Base-by-base conservation (phyloP, 1,140 invertebrate genomes). In the Trichomalopsis sarcophagae region DNA sequence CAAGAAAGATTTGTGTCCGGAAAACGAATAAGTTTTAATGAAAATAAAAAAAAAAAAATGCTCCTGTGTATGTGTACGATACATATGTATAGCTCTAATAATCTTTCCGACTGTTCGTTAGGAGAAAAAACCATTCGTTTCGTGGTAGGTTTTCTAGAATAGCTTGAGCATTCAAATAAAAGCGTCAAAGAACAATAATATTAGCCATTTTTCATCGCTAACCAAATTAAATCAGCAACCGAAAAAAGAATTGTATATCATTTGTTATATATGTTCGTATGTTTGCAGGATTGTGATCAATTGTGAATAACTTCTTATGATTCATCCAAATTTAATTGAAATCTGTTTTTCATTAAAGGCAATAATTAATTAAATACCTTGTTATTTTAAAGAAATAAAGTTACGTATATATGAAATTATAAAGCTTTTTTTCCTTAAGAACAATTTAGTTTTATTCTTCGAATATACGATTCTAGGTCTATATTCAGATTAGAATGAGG, bases 181-280 rank as follows among this genome's bases (percentile, higher is more conserved):
- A 84, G 40, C 44, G 76, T 71, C 76, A 66, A 83, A 11, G 78
- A 84, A n/a, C 23, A 50, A 33, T 30, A 79, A 79, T 14, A 80
- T 74, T 80, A 80, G 62, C n/a, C 2, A 71, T 55, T 84, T 66
- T 62, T 78, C 14, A 66, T 74, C 27, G 69, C 14, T 66, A 11
- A 1, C 21, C 62, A 21, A 79, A 75, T 36, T 36, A 36, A 36
- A 36, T 21, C 14, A 40, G n/a, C 47, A 33, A 13, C 14, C 11
- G 23, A 84, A 33, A 21, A 73, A 73, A 40, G 23, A 27, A 77
- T 74, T 80, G 82, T 77, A 84, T 80, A 80, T 79, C 73, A 73
- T 79, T 84, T 84, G 17, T 69, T 84, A 78, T 44, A 27, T 62
- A 78, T n/a, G 5, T 33, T n/a, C 55, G 50, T 78, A 50, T n/a